These are phyloP conservation scores for Paelopatides confundens DNA, from an alignment of 53 echinoderm and acorn worm genomes.

Conservation along the genomic window DNA sequence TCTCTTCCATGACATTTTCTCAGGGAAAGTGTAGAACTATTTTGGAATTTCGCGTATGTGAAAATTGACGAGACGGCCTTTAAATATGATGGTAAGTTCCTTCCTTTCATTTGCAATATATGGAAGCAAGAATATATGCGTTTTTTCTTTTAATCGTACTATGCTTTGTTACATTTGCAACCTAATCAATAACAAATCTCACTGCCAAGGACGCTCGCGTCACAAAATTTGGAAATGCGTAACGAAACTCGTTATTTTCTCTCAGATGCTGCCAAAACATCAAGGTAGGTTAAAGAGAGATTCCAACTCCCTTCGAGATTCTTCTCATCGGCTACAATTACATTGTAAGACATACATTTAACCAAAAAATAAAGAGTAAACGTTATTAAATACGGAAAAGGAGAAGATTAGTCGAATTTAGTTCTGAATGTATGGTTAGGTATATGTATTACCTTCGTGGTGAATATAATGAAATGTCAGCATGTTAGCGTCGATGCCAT, in stretches of 20 bases:
- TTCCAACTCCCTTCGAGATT: neutral
- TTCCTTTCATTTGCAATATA: neutral
- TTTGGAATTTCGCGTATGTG: no score
- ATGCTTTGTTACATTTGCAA: neutral
- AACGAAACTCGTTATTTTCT: conserved; percentile 1
- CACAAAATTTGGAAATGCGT: neutral
- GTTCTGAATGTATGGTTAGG: no score
- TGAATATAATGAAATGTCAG: no score
- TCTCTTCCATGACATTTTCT: no score
- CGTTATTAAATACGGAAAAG: neutral
- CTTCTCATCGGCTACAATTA: neutral
- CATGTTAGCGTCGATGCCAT: no score
- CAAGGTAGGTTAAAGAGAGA: neutral
- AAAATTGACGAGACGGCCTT: neutral
- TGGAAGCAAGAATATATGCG: neutral
- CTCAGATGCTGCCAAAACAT: neutral
- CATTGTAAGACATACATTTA: neutral
- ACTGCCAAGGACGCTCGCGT: neutral
- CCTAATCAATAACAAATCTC: conserved; percentile 5
- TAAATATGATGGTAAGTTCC: neutral
- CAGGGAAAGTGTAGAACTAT: no score
- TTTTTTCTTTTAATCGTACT: neutral
- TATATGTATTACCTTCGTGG: no score
- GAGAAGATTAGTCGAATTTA: no score
- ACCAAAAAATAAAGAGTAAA: neutral